phyloP scores from a whole-genome alignment of 2,888 invertebrate genomes.

The Mythimna loreyi region DNA sequence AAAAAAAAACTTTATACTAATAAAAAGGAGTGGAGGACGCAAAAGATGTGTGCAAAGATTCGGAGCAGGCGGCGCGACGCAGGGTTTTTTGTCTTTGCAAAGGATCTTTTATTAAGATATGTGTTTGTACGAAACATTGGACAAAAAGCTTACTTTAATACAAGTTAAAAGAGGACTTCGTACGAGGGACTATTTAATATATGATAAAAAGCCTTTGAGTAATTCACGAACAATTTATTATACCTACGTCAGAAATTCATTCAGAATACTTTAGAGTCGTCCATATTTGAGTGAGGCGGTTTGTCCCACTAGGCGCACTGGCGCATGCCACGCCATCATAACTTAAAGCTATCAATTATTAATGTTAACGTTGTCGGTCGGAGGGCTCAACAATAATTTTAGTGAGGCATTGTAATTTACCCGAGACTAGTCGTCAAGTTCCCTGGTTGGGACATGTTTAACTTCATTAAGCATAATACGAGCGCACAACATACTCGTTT shows the following conservation, averaged over 20 bases:
- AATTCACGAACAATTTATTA: slow-evolving; percentile 49
- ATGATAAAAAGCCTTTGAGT: slow-evolving; percentile 48
- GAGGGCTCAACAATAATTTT: slow-evolving; percentile 67
- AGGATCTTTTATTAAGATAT: slow-evolving; percentile 59
- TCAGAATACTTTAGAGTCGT: slow-evolving; percentile 38
- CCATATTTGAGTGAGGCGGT: slow-evolving; percentile 38
- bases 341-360: slow-evolving; percentile 66
- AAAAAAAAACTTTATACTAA: slow-evolving; percentile 50
- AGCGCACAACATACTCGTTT: slow-evolving; percentile 89
- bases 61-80: slow-evolving; percentile 40
- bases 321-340: slow-evolving; percentile 60
- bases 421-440: slow-evolving; percentile 76
- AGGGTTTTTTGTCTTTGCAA: slow-evolving; percentile 54
- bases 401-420: slow-evolving; percentile 74
- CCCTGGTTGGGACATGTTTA: slow-evolving; percentile 86
- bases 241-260: slow-evolving; percentile 40
- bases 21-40: slow-evolving; percentile 53
- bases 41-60: slow-evolving; percentile 57
- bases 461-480: slow-evolving; percentile 90
- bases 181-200: slow-evolving; percentile 50
- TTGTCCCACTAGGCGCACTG: slow-evolving; percentile 43
- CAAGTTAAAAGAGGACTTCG: slow-evolving; percentile 52
- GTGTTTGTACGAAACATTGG: slow-evolving; percentile 59
- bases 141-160: slow-evolving; percentile 51
- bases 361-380: slow-evolving; percentile 50